Base-by-base conservation (phyloP, 2,888 invertebrate species). In the Itoplectis maculator region DNA sequence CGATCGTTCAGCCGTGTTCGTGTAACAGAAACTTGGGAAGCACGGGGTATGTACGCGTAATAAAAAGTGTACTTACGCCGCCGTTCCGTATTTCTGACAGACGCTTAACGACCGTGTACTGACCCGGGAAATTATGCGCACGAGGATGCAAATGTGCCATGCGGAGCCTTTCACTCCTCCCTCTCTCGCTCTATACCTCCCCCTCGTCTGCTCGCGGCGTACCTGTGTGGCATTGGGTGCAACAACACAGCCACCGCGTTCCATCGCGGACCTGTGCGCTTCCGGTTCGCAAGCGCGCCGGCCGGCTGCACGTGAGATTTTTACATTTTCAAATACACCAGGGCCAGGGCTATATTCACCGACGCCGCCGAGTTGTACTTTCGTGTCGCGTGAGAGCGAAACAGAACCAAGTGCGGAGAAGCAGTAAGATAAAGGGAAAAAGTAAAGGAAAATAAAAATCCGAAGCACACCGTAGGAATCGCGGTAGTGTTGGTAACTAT, bases 141-240 rank as follows among this genome's bases (percentile, higher is more conserved):
- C 84, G 84, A 79, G 82, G 77, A 86, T 86, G 86, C 85, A 85
- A 87, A 86, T 86, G 78, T 77, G 72, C 65, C 49, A 59, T 59
- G n/a, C 73, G 5, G n/a, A 42, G 45, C 76, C 47, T 29, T 61
- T 65, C 72, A 29, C 47, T 56, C 23, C 74, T 40, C 35, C 47
- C 37, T 9, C 23, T 20, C 29, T 47, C 18, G 15, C 20, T 56
- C 47, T 18, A 40, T n/a, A n/a, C n/a, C 20, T 56, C 40, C 23
- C 42, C 59, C 69, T 13, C 42, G 42, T 3, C 15, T 40, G 40
- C 2, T 66, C 66, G 59, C 59, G 9, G 45, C 56, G 63, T 73
- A 79, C 61, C 74, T 47, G 80, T 81, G 74, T 59, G 72, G 56
- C 80, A 68, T 82, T 80, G 74, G 75, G 72, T 51, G 76, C 65